Percentiles rank a stretch among this genome's conserved stretches.
Conservation (phyloP, 1,140 invertebrate species). For the Drosophila cardini region DNA sequence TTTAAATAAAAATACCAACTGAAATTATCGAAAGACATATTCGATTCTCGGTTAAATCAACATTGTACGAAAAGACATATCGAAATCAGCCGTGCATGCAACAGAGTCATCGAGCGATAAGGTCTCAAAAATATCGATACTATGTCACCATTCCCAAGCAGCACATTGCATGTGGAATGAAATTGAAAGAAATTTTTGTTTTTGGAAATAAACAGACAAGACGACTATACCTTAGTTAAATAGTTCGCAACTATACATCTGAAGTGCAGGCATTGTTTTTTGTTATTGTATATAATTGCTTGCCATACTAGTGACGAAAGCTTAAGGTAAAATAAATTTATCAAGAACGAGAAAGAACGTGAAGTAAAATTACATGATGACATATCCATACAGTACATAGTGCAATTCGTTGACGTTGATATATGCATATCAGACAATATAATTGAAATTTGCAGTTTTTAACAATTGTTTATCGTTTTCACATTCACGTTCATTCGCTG, state of each 20-base stretch:
- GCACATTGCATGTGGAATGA: conserved; percentile 59
- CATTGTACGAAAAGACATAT: not conserved
- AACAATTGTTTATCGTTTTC: not conserved
- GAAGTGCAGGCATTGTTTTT: conserved; percentile 34
- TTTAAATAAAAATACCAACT: not conserved
- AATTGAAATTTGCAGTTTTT: not conserved
- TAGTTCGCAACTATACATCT: conserved; percentile 21
- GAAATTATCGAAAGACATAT: not conserved
- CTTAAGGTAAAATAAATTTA: conserved; percentile 54
- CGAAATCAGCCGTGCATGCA: too few species aligned
- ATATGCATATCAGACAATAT: not conserved
- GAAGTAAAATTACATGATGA: conserved; percentile 71
- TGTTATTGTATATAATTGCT: conserved; percentile 57
- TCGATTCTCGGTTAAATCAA: not conserved
- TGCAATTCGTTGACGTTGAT: conserved; percentile 45
- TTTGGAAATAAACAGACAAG: conserved; percentile 46
- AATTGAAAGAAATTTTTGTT: conserved; percentile 45
- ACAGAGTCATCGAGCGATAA: not conserved
- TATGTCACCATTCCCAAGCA: conserved; percentile 38
- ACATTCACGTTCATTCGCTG: not conserved
- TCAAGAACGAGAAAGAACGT: conserved; percentile 22
- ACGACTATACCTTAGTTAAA: conserved; percentile 26
- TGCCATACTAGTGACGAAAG: conserved; percentile 36
- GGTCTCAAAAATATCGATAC: conserved; percentile 27
- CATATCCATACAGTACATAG: conserved; percentile 41